Conservation (phyloP, 2,888 invertebrate species). For the Plagodis pulveraria region DNA sequence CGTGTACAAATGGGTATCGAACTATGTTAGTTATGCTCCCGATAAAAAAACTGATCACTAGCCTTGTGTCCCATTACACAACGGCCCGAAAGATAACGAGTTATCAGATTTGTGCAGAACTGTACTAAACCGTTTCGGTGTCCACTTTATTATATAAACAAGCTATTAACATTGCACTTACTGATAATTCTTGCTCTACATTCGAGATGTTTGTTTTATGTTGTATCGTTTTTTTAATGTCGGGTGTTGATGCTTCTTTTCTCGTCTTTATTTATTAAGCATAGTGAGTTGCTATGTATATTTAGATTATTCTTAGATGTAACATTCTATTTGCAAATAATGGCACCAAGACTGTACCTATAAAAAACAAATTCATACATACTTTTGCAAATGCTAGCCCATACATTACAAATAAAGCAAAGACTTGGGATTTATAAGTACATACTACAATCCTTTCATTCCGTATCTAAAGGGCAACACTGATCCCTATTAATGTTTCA, state of each 20-base stretch:
- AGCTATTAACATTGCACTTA: conserved; percentile 28
- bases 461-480: too few species aligned
- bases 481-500: too few species aligned
- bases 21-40: background rate
- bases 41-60: conserved; percentile 10
- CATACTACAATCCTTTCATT: too few species aligned
- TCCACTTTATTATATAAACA: conserved; percentile 17
- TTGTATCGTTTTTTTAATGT: background rate
- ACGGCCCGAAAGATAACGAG: conserved; percentile 12
- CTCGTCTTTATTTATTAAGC: background rate
- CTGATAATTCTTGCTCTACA: conserved; percentile 18
- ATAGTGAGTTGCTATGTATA: too few species aligned
- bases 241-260: conserved; percentile 1
- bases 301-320: too few species aligned
- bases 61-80: conserved; percentile 23
- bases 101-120: conserved; percentile 25
- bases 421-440: too few species aligned
- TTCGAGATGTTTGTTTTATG: conserved; percentile 11
- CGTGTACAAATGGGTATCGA: background rate
- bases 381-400: too few species aligned
- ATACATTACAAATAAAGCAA: too few species aligned
- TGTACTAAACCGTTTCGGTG: conserved; percentile 12
- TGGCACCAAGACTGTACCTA: too few species aligned
- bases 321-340: too few species aligned
- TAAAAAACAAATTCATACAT: too few species aligned